phyloP scores from a whole-genome alignment of 2,113 vertebrate genomes.

The Chaetops frenatus region DNA sequence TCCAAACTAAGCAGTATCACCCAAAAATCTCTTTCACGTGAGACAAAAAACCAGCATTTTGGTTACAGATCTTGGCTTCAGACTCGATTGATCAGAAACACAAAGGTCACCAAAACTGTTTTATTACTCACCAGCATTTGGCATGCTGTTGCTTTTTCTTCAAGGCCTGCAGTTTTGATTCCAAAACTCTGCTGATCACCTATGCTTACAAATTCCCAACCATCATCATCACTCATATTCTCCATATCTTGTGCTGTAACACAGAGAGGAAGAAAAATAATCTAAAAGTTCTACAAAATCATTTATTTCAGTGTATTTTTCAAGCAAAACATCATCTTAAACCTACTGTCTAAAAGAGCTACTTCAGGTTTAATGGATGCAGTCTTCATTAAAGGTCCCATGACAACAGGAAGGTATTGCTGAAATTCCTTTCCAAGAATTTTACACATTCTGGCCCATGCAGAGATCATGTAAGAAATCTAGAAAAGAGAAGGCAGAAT shows the following conservation, averaged over 20 bases:
- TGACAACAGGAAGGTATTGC: slow-evolving; percentile 97
- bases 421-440: slow-evolving; percentile 98
- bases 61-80: background rate
- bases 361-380: slow-evolving; percentile 99
- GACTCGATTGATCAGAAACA: background rate
- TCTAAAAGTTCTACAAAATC: background rate
- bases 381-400: slow-evolving; percentile 99
- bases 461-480: slow-evolving; percentile 99
- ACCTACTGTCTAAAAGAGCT: slow-evolving; percentile 94
- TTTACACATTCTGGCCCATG: slow-evolving; percentile 99
- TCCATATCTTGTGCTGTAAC: slow-evolving; percentile 95
- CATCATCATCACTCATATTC: slow-evolving; percentile 96
- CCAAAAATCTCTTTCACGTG: fast-evolving
- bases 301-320: background rate
- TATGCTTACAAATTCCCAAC: slow-evolving; percentile 98
- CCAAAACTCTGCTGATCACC: slow-evolving; percentile 99
- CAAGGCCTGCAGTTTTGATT: slow-evolving; percentile 96
- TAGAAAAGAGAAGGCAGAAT: slow-evolving; percentile 40
- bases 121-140: slow-evolving; percentile 90
- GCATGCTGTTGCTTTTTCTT: slow-evolving; percentile 98
- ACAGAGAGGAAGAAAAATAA: background rate
- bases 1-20: background rate
- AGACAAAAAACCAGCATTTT: background rate
- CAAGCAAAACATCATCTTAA: background rate
- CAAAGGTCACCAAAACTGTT: background rate